Conservation (phyloP, 2,113 vertebrate genomes). For the Rhizomys pruinosus region DNA sequence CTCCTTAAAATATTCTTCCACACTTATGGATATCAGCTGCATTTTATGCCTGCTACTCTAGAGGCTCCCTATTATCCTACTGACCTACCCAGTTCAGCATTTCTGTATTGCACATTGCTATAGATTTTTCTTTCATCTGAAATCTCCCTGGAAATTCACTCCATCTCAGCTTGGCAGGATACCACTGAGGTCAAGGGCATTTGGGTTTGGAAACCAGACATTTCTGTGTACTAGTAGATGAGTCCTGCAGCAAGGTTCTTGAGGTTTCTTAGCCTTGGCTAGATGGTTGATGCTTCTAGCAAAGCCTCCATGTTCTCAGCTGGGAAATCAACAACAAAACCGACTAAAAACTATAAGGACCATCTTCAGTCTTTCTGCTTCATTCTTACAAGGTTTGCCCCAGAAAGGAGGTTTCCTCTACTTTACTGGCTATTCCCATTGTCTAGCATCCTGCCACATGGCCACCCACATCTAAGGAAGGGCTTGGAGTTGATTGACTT, state of each 20-base stretch:
- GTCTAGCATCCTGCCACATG: not conserved
- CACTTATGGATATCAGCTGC: not conserved
- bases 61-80: not conserved
- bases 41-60: not conserved
- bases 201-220: not conserved
- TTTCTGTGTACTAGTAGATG: not conserved
- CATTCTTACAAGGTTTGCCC: not conserved
- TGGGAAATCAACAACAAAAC: not conserved
- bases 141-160: not conserved
- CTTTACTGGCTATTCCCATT: not conserved
- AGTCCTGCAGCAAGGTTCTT: not conserved
- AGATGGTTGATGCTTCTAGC: not conserved
- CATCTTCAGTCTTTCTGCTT: not conserved
- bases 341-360: not conserved
- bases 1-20: not conserved
- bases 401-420: not conserved
- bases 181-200: not conserved
- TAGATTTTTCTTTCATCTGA: constrained; percentile 3
- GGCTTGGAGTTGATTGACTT: not conserved
- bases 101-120: not conserved
- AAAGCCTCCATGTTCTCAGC: not conserved
- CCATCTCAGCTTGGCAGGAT: not conserved
- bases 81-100: not conserved
- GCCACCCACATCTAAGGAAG: not conserved
- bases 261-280: not conserved